A percentile compares a stretch with the other conserved stretches of the same genome.
Evolutionary conservation across 2,888 invertebrate species (phyloP).

Genomic region (Pseudococcus longispinus): DNA sequence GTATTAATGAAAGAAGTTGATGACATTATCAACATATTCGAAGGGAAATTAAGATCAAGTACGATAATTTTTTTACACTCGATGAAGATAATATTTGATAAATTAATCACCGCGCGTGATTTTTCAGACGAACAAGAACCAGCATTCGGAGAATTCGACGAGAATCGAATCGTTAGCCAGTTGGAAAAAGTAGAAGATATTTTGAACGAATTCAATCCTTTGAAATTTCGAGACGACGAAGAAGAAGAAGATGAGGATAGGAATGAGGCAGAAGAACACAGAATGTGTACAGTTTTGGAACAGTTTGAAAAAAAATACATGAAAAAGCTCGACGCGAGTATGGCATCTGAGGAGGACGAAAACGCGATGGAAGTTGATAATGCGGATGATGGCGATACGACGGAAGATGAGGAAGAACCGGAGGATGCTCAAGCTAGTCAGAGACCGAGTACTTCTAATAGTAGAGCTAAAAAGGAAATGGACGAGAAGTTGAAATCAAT

Average conservation of each 20-base stretch:
- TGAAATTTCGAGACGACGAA: slow-evolving; percentile 28
- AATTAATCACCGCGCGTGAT: neutral
- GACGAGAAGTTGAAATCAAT: neutral
- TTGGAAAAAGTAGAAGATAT: slow-evolving; percentile 22
- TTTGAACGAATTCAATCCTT: slow-evolving; percentile 33
- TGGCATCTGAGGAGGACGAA: slow-evolving; percentile 24
- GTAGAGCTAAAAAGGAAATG: slow-evolving; percentile 1
- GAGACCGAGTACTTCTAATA: neutral
- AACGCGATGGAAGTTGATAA: neutral
- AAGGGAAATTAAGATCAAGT: neutral
- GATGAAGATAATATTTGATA: neutral
- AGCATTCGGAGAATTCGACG: neutral
- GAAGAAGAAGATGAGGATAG: neutral
- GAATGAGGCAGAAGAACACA: slow-evolving; percentile 24
- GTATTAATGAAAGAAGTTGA: neutral
- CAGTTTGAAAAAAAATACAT: slow-evolving; percentile 1
- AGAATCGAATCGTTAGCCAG: neutral
- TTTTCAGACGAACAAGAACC: neutral
- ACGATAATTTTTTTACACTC: neutral
- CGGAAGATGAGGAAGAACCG: slow-evolving; percentile 5
- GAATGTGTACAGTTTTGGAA: neutral
- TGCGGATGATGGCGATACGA: neutral
- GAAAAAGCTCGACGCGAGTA: neutral
- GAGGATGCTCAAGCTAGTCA: neutral
- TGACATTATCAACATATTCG: slow-evolving; percentile 30